Evolutionary conservation across 2,113 vertebrate genomes (phyloP), one percentile per base, ranked within the genome.

Genomic region (Scophthalmus maximus): DNA sequence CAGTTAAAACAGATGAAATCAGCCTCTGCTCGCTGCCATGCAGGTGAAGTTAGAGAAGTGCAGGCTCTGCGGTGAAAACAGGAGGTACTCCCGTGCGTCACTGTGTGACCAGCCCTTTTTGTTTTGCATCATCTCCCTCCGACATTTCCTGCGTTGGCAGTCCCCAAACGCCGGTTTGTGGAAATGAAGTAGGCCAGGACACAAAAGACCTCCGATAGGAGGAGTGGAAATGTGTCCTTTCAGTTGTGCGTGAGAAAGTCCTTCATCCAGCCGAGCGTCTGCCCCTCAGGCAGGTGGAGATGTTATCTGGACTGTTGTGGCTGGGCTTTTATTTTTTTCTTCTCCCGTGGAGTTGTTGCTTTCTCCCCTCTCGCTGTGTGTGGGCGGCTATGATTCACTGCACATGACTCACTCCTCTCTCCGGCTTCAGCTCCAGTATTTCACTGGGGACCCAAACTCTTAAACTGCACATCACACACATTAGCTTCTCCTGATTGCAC

Each of bases 321-420:
- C 63, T 34, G 29, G 29, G 29, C 30, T 18, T 55, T 73, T 64
- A 6, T 50, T 40, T 60, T 25, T 61, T 32, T 44, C 5, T 64
- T 40, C 65, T 7, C 63, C 42, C 57, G 22, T 70, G 58, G 69
- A 78, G 73, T 62, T 50, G 36, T 68, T 75, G 79, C 62, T 74
- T 68, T 67, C 68, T 74, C 71, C 80, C 68, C 50, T 79, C 65
- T 81, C 69, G 57, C 69, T 56, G 75, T 89, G 90, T 46, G 88
- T 92, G 88, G 92, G 90, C 85, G 89, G 84, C 69, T 78, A 59
- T 92, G 92, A 94, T 89, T 94, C 91, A 92, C 83, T 63, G 81
- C 82, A 76, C 89, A 89, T 92, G 85, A 93, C 68, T 94, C 91
- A 93, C 81, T 83, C 72, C 80, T 88, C 75, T 85, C 84, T 88